These are phyloP conservation scores for Microchrysa polita DNA, from an alignment of 2,888 invertebrate species.

Conservation along the genomic window DNA sequence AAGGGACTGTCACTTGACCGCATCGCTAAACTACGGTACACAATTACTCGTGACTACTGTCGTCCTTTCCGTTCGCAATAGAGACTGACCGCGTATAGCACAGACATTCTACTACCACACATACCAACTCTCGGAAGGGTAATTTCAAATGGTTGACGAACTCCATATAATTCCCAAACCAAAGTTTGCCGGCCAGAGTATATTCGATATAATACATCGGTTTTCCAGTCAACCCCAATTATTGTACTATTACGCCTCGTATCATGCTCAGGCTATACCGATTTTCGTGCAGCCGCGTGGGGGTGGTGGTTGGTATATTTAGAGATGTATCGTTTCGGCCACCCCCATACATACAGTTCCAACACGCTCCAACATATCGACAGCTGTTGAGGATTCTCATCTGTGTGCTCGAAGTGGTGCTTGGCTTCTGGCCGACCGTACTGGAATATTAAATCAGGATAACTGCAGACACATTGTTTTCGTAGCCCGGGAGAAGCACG, in stretches of 20 bases:
- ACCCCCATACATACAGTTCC: too few species aligned
- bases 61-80: too few species aligned
- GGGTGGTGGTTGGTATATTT: too few species aligned
- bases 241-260: constrained; percentile 5
- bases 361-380: background rate
- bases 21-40: constrained; percentile 13
- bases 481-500: background rate
- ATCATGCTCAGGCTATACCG: background rate
- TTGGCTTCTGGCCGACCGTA: too few species aligned
- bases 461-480: too few species aligned
- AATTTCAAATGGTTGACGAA: background rate
- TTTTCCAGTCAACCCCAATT: background rate
- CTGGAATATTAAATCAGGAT: too few species aligned
- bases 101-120: constrained; percentile 6
- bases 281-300: background rate
- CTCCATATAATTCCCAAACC: background rate
- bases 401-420: too few species aligned
- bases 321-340: too few species aligned
- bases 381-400: background rate
- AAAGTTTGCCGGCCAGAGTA: constrained; percentile 6
- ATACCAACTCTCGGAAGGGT: background rate
- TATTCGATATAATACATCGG: constrained; percentile 1
- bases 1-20: constrained; percentile 12
- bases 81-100: background rate
- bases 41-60: too few species aligned